Evolutionary conservation across 1,140 invertebrate species (phyloP).

Genomic region (Palaemon carinicauda): DNA sequence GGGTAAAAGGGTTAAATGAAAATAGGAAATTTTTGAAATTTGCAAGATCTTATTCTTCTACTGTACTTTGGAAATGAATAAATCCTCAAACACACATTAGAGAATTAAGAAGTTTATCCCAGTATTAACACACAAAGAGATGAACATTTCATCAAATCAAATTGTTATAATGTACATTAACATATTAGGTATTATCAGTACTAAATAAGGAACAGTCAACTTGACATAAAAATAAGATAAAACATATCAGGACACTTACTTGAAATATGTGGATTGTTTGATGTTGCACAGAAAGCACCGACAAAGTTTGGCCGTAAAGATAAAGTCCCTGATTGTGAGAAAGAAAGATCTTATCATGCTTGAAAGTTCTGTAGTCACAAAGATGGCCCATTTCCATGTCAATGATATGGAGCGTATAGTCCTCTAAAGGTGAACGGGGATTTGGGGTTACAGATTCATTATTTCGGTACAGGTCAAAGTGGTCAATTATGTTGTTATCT

Average conservation of each 20-base stretch:
- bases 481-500: conserved; percentile 26
- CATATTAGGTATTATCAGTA: neutral
- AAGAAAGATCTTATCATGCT: conserved; percentile 92
- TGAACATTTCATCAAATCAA: too few species aligned
- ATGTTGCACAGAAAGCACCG: conserved; percentile 92
- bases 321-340: conserved; percentile 97
- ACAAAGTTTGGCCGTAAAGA: conserved; percentile 89
- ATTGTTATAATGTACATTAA: neutral
- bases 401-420: conserved; percentile 90
- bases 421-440: conserved; percentile 84
- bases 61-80: too few species aligned
- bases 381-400: conserved; percentile 82
- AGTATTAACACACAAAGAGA: too few species aligned
- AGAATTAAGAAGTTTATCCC: too few species aligned
- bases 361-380: conserved; percentile 83
- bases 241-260: conserved; percentile 65
- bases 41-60: too few species aligned
- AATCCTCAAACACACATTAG: too few species aligned
- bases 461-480: conserved; percentile 79
- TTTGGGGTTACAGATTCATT: conserved; percentile 92
- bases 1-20: too few species aligned
- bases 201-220: neutral
- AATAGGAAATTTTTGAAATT: too few species aligned
- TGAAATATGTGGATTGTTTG: conserved; percentile 96
- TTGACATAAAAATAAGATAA: neutral